A percentile compares a stretch with the other conserved stretches of the same genome.
These are phyloP conservation scores for Aspidoscelis tigris DNA, from an alignment of 2,113 vertebrate species.

Conservation along the genomic window DNA sequence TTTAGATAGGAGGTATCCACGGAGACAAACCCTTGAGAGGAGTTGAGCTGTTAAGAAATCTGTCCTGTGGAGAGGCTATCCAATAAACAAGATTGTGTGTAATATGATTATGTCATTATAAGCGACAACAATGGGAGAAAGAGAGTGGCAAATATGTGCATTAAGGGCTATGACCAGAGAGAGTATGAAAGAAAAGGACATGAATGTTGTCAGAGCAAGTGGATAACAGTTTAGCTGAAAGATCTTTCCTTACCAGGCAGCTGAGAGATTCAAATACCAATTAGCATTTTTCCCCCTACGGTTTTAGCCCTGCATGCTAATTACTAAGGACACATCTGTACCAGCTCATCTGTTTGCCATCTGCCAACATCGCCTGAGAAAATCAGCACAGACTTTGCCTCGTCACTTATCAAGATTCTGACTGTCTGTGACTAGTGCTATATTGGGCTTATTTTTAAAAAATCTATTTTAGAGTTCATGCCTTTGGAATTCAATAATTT, in stretches of 20 bases:
- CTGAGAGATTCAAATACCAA: background rate
- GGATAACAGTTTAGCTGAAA: background rate
- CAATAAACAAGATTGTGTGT: constrained; percentile 52
- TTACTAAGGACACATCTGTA: background rate
- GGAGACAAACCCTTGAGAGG: constrained; percentile 43
- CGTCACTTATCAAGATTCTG: background rate
- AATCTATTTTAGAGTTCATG: background rate
- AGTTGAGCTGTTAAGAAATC: constrained; percentile 41
- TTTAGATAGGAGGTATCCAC: constrained; percentile 25
- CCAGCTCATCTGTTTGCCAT: constrained; percentile 14
- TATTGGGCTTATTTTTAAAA: background rate
- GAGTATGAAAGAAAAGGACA: constrained; percentile 18
- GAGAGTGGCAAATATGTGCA: constrained; percentile 22
- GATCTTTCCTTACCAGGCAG: background rate
- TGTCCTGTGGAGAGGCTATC: constrained; percentile 29
- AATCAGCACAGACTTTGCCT: background rate
- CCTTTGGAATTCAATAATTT: background rate
- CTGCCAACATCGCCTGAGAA: background rate
- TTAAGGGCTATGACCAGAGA: constrained; percentile 8
- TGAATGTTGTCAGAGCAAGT: background rate
- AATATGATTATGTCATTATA: constrained; percentile 52
- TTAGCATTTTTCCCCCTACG: background rate
- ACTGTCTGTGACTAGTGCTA: background rate
- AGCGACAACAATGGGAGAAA: constrained; percentile 42
- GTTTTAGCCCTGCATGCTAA: background rate